These are phyloP conservation scores for Heterotilapia buettikoferi DNA, from an alignment of 2,113 vertebrate species.

Conservation along the genomic window DNA sequence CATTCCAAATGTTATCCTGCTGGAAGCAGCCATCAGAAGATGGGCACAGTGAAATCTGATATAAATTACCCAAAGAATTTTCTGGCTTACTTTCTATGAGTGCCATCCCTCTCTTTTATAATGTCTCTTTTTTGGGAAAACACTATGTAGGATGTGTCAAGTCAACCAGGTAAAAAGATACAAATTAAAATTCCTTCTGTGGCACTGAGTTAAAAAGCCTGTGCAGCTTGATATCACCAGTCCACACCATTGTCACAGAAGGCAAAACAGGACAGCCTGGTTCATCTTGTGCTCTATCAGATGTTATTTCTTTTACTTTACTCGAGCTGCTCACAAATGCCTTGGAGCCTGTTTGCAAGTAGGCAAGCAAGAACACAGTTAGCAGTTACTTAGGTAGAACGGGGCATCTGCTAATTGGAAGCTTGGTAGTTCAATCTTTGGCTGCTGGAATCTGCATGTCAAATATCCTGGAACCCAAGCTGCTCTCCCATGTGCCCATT, in stretches of 20 bases:
- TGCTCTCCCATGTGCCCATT: background rate
- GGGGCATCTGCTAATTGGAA: background rate
- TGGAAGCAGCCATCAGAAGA: background rate
- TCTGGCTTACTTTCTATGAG: background rate
- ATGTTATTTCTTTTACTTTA: background rate
- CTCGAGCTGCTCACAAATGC: background rate
- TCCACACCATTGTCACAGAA: background rate
- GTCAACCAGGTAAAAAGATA: background rate
- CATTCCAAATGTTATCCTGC: background rate
- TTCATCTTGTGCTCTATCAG: background rate
- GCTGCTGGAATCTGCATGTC: background rate
- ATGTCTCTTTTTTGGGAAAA: background rate
- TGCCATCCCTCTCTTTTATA: background rate
- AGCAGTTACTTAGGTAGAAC: background rate
- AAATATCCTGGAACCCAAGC: background rate
- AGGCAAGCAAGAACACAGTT: background rate
- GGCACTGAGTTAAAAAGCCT: background rate
- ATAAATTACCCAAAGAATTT: background rate
- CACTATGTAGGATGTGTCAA: background rate
- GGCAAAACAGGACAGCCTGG: background rate
- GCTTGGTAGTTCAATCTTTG: background rate
- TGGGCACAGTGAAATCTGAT: background rate
- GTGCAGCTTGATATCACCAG: background rate
- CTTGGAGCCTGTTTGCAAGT: background rate
- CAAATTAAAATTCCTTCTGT: background rate